Evolutionary conservation across 2,888 invertebrate species (phyloP), one percentile per base, ranked within the genome.

Genomic region (Cryptocheilus praepositus): DNA sequence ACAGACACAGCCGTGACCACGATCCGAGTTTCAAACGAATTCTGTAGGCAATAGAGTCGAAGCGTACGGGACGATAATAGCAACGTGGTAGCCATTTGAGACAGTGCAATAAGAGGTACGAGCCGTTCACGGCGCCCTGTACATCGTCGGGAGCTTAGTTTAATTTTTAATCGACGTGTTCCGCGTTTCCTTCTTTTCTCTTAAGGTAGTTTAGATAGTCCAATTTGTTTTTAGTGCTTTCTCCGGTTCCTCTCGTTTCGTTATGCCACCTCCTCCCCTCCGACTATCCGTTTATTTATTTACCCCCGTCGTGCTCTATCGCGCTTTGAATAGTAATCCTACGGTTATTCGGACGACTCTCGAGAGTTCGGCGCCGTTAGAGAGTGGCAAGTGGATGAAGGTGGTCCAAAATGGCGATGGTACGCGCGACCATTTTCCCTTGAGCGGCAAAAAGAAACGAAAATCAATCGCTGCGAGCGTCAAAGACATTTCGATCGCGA

Each of bases 31-130:
- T 60, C 61, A 71, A 56, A 76, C 36, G 36, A 36, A 36, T 36
- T 36, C 36, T 7, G 36, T 36, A 70, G 77, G 74, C 71, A 75
- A 69, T 71, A 69, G 70, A 74, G 57, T 56, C 1, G 36, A 7
- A 36, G 36, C 4, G 36, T 36, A 76, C 77, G 73, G 75, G 73
- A 64, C 63, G 61, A 64, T 71, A 73, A 73, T 74, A 81, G 80
- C 64, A 74, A 75, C 76, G 75, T 73, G 78, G 69, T 76, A 74
- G 81, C 81, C 83, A 77, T 36, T 80, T 76, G 71, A 78, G 76
- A 74, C 75, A 81, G 82, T 84, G 81, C 81, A 84, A 84, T 83
- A 83, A 36, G 36, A 36, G 13, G 36, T 36, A 36, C 36, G 36
- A 36, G 11, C 36, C 36, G 36, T 11, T 4, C 3, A 36, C 36